These are phyloP conservation scores for Peromyscus californicus DNA, from an alignment of 2,113 vertebrate genomes.

Conservation along the genomic window DNA sequence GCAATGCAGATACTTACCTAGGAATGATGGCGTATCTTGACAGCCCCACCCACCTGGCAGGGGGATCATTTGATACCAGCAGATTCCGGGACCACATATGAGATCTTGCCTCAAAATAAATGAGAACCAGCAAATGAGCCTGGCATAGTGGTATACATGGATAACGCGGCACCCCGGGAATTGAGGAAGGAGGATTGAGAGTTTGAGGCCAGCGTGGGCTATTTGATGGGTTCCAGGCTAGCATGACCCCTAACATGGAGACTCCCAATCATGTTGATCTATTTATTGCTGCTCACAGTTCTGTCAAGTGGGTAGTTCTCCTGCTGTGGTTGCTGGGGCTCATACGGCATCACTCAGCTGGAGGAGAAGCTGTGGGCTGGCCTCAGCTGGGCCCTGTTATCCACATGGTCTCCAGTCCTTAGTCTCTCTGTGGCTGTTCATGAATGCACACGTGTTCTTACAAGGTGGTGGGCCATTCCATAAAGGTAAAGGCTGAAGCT, in stretches of 20 bases:
- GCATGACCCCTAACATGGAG: background rate
- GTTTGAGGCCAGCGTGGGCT: background rate
- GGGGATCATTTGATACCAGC: background rate
- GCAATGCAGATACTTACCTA: background rate
- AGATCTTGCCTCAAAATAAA: background rate
- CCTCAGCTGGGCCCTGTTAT: background rate
- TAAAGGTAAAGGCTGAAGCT: background rate
- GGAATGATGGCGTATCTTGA: background rate
- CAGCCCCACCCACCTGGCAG: background rate
- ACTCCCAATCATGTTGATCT: background rate
- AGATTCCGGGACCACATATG: background rate
- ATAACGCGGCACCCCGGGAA: background rate
- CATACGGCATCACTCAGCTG: background rate
- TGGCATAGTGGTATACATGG: too few relatives aligned
- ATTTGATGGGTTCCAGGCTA: background rate
- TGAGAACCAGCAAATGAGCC: background rate
- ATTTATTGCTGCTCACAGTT: background rate
- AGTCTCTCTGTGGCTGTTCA: background rate
- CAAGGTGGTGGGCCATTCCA: background rate
- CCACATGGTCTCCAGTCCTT: background rate
- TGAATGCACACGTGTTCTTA: background rate
- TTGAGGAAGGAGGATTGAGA: background rate
- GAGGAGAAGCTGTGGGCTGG: background rate
- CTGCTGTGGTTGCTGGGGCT: background rate
- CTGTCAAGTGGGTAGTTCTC: background rate